Conservation (phyloP, 2,797 vertebrate species). For the Ptychadena robeensis region DNA sequence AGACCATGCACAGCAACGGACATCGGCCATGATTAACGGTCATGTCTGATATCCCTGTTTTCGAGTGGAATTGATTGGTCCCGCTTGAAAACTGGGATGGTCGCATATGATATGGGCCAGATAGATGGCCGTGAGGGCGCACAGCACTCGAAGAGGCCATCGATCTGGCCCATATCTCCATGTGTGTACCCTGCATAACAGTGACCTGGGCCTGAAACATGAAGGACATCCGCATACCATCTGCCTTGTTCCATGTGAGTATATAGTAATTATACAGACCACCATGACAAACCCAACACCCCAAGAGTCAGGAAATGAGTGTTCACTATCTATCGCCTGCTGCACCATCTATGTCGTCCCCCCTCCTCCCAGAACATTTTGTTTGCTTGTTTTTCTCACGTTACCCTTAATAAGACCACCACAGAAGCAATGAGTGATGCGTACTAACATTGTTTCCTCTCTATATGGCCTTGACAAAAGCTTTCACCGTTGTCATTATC, state of each 20-base stretch:
- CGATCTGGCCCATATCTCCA: too few species aligned
- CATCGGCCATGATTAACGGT: too few species aligned
- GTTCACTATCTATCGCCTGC: slow-evolving; percentile 34
- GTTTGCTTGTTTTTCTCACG: slow-evolving; percentile 60
- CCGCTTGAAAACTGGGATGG: too few species aligned
- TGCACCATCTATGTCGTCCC: slow-evolving; percentile 23
- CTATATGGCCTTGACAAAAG: slow-evolving; percentile 58
- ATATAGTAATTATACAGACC: background rate
- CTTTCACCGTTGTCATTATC: slow-evolving; percentile 60
- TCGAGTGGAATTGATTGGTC: too few species aligned
- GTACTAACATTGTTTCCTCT: slow-evolving; percentile 49
- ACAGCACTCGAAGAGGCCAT: too few species aligned
- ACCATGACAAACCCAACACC: slow-evolving; percentile 7
- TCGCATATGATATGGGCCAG: too few species aligned
- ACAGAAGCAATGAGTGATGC: slow-evolving; percentile 58
- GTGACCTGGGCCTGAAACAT: background rate
- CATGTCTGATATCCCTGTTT: too few species aligned
- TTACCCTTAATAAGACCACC: slow-evolving; percentile 62
- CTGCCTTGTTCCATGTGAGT: background rate
- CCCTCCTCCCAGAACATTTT: slow-evolving; percentile 55
- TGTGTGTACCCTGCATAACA: too few species aligned
- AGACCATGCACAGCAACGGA: too few species aligned
- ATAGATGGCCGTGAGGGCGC: too few species aligned
- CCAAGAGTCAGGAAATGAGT: slow-evolving; percentile 14
- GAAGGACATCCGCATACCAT: background rate